A percentile compares a stretch with the other conserved stretches of the same genome.
These are phyloP conservation scores for Bombus superbus DNA, from an alignment of 1,140 invertebrate genomes.

Conservation along the genomic window DNA sequence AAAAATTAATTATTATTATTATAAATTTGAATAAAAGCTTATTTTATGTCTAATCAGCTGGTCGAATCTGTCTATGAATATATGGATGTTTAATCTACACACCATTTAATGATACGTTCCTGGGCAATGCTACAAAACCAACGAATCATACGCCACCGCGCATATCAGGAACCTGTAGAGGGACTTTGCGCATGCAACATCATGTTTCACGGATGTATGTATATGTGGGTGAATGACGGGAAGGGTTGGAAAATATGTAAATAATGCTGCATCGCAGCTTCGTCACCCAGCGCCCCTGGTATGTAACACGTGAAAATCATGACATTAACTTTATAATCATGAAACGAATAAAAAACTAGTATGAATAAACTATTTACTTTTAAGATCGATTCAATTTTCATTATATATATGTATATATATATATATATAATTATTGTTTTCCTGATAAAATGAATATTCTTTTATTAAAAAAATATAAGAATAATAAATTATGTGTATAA, in stretches of 20 bases:
- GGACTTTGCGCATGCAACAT: slow-evolving; percentile 59
- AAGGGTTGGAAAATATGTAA: slow-evolving; percentile 65
- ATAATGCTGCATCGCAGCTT: slow-evolving; percentile 44
- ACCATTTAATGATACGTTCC: slow-evolving; percentile 13
- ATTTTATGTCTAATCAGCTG: background rate
- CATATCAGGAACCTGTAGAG: slow-evolving; percentile 54
- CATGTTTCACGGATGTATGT: slow-evolving; percentile 35
- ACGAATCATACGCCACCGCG: slow-evolving; percentile 60
- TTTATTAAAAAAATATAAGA: background rate
- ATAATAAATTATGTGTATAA: background rate
- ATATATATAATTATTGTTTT: background rate
- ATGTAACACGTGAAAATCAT: slow-evolving; percentile 15
- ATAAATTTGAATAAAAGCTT: background rate
- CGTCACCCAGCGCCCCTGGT: background rate
- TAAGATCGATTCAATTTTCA: background rate
- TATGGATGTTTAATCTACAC: background rate
- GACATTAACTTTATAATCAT: background rate
- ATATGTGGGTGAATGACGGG: slow-evolving; percentile 46
- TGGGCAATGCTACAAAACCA: slow-evolving; percentile 52
- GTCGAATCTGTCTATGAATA: background rate
- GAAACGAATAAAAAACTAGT: background rate
- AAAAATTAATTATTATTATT: background rate
- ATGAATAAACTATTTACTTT: background rate
- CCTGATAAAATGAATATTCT: slow-evolving; percentile 13
- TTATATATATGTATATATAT: background rate